phyloP scores from a whole-genome alignment of 2,797 vertebrate genomes.

The Perodicticus potto region DNA sequence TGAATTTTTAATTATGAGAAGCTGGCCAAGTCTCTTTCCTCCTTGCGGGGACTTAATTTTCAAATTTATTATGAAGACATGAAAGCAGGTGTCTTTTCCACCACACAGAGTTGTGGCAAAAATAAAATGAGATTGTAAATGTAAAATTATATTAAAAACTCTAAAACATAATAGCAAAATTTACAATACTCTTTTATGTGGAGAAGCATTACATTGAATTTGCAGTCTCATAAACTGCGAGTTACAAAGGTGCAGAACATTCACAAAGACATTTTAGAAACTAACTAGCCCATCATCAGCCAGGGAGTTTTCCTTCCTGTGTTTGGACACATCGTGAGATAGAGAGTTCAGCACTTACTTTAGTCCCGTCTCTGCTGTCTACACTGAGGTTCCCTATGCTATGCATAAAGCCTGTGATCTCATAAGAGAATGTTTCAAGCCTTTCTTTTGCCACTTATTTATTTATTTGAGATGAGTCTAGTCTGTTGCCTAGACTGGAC shows the following conservation, averaged over 20 bases:
- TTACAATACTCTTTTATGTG: not conserved
- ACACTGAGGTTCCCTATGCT: not conserved
- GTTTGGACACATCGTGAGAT: not conserved
- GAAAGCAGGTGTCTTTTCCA: conserved; percentile 14
- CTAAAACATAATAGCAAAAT: not conserved
- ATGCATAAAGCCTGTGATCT: not conserved
- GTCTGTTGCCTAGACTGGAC: not conserved
- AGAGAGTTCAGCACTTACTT: not conserved
- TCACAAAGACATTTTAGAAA: not conserved
- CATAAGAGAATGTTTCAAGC: not conserved
- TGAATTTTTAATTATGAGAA: conserved; percentile 40
- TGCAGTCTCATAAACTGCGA: not conserved
- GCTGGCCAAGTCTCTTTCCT: not conserved
- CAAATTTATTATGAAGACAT: conserved; percentile 20
- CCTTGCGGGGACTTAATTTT: conserved; percentile 10
- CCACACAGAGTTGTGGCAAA: not conserved
- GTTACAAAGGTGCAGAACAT: not conserved
- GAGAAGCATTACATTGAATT: not conserved
- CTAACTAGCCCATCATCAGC: not conserved
- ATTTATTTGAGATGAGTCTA: not conserved
- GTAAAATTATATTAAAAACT: not conserved
- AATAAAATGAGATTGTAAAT: not conserved
- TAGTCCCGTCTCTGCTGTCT: not conserved
- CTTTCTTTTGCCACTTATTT: not conserved
- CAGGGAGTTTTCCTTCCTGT: not conserved